Conservation (phyloP, 2,888 invertebrate genomes). For the Colostygia pectinataria region DNA sequence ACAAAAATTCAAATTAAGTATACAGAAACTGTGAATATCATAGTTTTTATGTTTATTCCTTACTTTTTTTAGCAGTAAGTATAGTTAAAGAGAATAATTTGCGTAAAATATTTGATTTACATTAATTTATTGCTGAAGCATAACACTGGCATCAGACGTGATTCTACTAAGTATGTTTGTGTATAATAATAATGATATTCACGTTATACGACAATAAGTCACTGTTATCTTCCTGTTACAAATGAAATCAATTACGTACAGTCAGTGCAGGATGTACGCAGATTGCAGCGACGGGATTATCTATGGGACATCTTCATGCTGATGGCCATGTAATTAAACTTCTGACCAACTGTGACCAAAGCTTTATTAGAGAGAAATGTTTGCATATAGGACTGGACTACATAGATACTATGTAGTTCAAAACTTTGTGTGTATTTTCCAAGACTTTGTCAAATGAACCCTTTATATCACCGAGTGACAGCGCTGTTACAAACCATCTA, state of each 20-base stretch:
- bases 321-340: constrained; percentile 24
- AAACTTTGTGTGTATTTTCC: too few relatives aligned
- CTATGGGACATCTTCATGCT: constrained; percentile 26
- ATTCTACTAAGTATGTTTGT: background rate
- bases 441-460: too few relatives aligned
- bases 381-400: background rate
- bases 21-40: constrained; percentile 16
- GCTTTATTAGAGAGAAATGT: background rate
- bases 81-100: too few relatives aligned
- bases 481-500: too few relatives aligned
- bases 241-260: constrained; percentile 34
- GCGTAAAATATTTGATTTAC: too few relatives aligned
- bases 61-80: too few relatives aligned
- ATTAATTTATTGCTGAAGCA: background rate
- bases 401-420: too few relatives aligned
- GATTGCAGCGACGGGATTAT: constrained; percentile 31
- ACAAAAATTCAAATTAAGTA: constrained; percentile 20
- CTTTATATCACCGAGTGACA: too few relatives aligned
- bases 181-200: constrained; percentile 8
- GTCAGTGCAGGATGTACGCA: constrained; percentile 21
- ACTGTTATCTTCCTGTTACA: constrained; percentile 26
- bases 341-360: constrained; percentile 14
- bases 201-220: constrained; percentile 28
- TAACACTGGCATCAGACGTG: constrained; percentile 1
- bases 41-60: constrained; percentile 3